These are phyloP conservation scores for Parnassius apollo DNA, from an alignment of 2,888 invertebrate species.

Conservation along the genomic window DNA sequence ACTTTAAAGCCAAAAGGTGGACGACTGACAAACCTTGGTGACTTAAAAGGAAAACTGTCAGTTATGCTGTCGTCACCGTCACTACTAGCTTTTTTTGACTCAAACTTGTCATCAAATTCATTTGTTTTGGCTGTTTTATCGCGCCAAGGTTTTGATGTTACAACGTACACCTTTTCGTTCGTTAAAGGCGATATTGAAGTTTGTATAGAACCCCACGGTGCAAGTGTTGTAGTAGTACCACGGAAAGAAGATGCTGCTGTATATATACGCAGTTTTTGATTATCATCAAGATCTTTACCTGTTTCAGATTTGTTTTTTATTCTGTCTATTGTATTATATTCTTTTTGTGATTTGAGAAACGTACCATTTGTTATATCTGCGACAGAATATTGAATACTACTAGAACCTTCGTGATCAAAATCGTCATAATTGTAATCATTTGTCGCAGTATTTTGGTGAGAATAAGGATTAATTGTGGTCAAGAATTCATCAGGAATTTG, in stretches of 20 bases:
- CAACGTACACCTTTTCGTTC: constrained; percentile 90
- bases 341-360: constrained; percentile 45
- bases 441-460: constrained; percentile 52
- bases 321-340: constrained; percentile 63
- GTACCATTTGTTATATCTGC: constrained; percentile 55
- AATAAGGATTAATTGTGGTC: constrained; percentile 80
- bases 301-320: constrained; percentile 51
- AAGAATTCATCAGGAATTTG: constrained; percentile 89
- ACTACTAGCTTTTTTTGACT: constrained; percentile 54
- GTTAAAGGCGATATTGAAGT: constrained; percentile 88
- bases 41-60: constrained; percentile 62
- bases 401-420: constrained; percentile 73
- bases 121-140: constrained; percentile 50
- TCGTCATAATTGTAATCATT: constrained; percentile 61
- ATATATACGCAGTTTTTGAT: constrained; percentile 63
- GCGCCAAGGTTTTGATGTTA: constrained; percentile 86
- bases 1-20: constrained; percentile 77
- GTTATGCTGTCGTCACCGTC: constrained; percentile 46
- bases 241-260: constrained; percentile 68
- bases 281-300: constrained; percentile 45
- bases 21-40: constrained; percentile 79
- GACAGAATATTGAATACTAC: constrained; percentile 67
- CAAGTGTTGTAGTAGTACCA: constrained; percentile 64
- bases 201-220: constrained; percentile 85
- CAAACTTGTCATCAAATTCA: constrained; percentile 55